Evolutionary conservation across 2,113 vertebrate genomes (phyloP), one percentile per base, ranked within the genome.

Genomic region (Chitala chitala): DNA sequence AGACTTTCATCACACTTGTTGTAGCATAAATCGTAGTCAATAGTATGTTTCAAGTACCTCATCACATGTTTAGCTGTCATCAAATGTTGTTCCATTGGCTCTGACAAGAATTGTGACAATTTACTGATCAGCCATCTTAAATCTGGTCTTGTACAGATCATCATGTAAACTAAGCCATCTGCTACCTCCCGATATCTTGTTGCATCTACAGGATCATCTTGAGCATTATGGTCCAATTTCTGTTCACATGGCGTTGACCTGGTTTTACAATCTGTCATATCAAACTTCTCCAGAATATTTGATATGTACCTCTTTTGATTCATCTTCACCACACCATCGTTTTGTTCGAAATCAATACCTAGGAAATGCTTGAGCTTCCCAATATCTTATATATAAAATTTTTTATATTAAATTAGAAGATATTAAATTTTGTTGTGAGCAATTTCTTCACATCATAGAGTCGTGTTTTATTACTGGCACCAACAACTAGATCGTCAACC

Each of bases 311-410:
- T n/a, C n/a, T 59, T 58, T 22, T 50, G 54, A 31, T 15, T 42
- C 71, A 73, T 66, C 20, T 33, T 71, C 6, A 71, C 33, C 2
- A 38, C 15, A 50, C 46, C 44, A 20, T 74, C 29, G 53, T 8
- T 68, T 46, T 78, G 74, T 20, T 55, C 42, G 73, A 78, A 78
- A 69, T 73, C 54, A 48, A 68, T 72, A 1, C 73, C 77, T 33
- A 70, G 56, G 44, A 72, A 72, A 72, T 64, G 40, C 7, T 51
- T 48, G 4, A 78, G 54, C 55, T n/a, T 69, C 15, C 65, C 76
- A 33, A 78, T 55, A 33, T 78, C 77, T 75, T 75, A 75, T 50
- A 78, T 78, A 10, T 50, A 66, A 22, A 78, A 78, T 44, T 9
- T 74, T 29, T 75, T n/a, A 66, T 59, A 75, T 13, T n/a, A 31